Conservation (phyloP, 2,888 invertebrate genomes). For the Monopis laevigella region DNA sequence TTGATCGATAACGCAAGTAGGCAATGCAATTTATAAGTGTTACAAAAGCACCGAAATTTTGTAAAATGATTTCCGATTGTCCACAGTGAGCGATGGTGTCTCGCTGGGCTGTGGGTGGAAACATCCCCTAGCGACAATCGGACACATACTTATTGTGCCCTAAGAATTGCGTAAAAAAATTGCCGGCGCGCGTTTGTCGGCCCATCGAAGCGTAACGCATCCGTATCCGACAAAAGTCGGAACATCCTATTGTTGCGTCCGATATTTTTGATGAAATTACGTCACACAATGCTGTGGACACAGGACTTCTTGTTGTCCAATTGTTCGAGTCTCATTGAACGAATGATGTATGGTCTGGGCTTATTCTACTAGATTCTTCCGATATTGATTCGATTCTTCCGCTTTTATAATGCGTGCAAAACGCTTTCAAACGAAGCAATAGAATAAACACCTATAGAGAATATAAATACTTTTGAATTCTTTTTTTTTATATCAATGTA, state of each 20-base stretch:
- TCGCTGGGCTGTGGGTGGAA: slow-evolving; percentile 62
- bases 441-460: background rate
- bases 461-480: too few relatives aligned
- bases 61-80: slow-evolving; percentile 58
- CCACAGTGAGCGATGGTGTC: slow-evolving; percentile 49
- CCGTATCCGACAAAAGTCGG: slow-evolving; percentile 43
- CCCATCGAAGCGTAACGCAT: slow-evolving; percentile 60
- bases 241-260: slow-evolving; percentile 10
- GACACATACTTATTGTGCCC: slow-evolving; percentile 32
- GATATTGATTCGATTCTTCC: slow-evolving; percentile 4
- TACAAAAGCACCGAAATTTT: slow-evolving; percentile 48
- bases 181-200: slow-evolving; percentile 43
- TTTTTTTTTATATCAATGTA: too few relatives aligned
- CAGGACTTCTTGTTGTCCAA: slow-evolving; percentile 57
- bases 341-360: slow-evolving; percentile 49
- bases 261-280: slow-evolving; percentile 66
- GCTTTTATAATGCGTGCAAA: too few relatives aligned
- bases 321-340: slow-evolving; percentile 59
- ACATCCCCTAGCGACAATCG: slow-evolving; percentile 58
- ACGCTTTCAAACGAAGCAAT: background rate
- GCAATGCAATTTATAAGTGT: slow-evolving; percentile 42
- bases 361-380: slow-evolving; percentile 40
- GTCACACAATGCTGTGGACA: slow-evolving; percentile 48
- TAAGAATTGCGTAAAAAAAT: slow-evolving; percentile 52
- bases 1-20: slow-evolving; percentile 27